Evolutionary conservation across 2,888 invertebrate species (phyloP), one percentile per base, ranked within the genome.

Genomic region (Willowsia nigromaculata): DNA sequence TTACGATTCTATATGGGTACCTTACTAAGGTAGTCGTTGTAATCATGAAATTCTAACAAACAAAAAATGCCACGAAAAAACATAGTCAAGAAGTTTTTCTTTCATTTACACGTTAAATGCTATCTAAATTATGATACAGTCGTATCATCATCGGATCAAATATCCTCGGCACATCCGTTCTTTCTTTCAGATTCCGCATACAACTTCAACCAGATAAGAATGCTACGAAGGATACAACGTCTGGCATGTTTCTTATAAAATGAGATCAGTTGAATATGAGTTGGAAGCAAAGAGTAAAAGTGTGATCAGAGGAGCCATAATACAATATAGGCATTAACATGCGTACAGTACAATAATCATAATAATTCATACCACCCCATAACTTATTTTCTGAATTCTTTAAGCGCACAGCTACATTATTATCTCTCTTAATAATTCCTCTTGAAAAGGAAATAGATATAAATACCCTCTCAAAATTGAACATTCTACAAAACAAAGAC

Each of bases 151-250:
- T 43, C 53, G 47, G 74, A 84, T 84, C 74, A 84, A 84, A 84
- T 74, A 84, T 84, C 84, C 40, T 47, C 53, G n/a, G n/a, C 50
- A 83, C 82, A 84, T 84, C 84, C 84, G 84, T 33, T 78, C 30
- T 33, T 40, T 84, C 40, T 37, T 22, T 5, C 3, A 25, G 6
- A 81, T 50, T 78, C 30, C 18, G 37, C 9, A 68, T 37, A 68
- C n/a, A n/a, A n/a, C n/a, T n/a, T 1, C 62, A 5, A 15, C 18
- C 62, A 56, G 56, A 68, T 37, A 68, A 37, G 30, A n/a, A 37
- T 37, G 3, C n/a, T n/a, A n/a, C n/a, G n/a, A n/a, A n/a, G n/a
- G n/a, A n/a, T n/a, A n/a, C n/a, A n/a, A n/a, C n/a, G n/a, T n/a
- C n/a, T n/a, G n/a, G n/a, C n/a, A n/a, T n/a, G n/a, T n/a, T n/a